phyloP scores from a whole-genome alignment of 2,888 invertebrate genomes.

The Aphodius sticticus region DNA sequence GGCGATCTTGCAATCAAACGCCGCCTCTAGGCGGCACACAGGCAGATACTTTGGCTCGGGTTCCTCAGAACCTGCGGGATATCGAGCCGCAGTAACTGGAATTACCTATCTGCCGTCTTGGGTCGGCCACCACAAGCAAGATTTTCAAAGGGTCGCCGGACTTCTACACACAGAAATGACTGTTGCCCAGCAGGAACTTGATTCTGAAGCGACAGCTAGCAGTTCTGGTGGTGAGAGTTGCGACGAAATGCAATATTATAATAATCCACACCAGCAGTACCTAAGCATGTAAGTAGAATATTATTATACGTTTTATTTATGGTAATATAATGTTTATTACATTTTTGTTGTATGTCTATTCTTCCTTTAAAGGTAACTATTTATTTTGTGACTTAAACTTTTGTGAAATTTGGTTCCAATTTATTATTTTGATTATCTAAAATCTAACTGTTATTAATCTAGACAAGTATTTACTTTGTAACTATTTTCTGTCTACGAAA shows the following conservation, averaged over 20 bases:
- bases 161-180: constrained; percentile 76
- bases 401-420: no score
- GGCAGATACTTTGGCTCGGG: constrained; percentile 66
- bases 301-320: constrained; percentile 17
- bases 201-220: constrained; percentile 93
- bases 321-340: constrained; percentile 1
- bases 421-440: no score
- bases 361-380: not conserved
- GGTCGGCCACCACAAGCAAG: constrained; percentile 61
- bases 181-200: constrained; percentile 78
- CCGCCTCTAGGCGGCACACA: constrained; percentile 52
- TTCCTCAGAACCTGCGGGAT: constrained; percentile 49
- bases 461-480: no score
- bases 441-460: no score
- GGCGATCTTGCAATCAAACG: constrained; percentile 57
- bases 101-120: constrained; percentile 59
- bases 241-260: constrained; percentile 85
- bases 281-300: constrained; percentile 78
- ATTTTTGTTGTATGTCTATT: not conserved
- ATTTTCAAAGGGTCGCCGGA: constrained; percentile 76
- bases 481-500: no score
- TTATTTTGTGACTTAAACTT: not conserved
- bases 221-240: constrained; percentile 95
- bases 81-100: constrained; percentile 49
- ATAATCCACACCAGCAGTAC: constrained; percentile 78